phyloP scores from a whole-genome alignment of 2,888 invertebrate genomes.

The Strigamia crassipes region DNA sequence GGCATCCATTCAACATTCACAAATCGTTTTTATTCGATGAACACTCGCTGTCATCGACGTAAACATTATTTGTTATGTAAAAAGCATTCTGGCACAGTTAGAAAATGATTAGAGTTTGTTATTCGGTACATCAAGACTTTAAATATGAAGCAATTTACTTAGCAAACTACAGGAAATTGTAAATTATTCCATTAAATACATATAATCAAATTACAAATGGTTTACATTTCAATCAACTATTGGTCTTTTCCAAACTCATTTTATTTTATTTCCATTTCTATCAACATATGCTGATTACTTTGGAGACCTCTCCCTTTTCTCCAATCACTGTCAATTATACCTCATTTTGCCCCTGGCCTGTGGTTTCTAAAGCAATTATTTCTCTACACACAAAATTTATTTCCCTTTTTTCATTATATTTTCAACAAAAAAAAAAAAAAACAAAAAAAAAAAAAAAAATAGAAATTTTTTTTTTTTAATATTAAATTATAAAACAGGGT shows the following conservation, averaged over 20 bases:
- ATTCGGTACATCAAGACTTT: no score
- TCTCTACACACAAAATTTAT: not conserved
- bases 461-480: no score
- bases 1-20: no score
- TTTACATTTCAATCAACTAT: no score
- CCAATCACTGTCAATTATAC: conserved; percentile 18
- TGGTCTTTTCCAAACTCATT: not conserved
- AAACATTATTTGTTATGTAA: no score
- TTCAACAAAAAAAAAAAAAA: not conserved
- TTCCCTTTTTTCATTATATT: not conserved
- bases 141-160: not conserved
- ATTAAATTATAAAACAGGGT: not conserved
- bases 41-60: no score
- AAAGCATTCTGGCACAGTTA: no score
- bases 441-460: not conserved
- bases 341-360: conserved; percentile 17
- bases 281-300: not conserved
- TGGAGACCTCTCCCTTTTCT: not conserved
- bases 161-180: not conserved
- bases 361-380: not conserved
- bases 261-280: not conserved
- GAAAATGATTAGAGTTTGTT: no score
- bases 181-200: not conserved
- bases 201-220: not conserved
- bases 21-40: no score